Evolutionary conservation across 2,113 vertebrate species (phyloP), one percentile per base, ranked within the genome.

Genomic region (Sapayoa aenigma): DNA sequence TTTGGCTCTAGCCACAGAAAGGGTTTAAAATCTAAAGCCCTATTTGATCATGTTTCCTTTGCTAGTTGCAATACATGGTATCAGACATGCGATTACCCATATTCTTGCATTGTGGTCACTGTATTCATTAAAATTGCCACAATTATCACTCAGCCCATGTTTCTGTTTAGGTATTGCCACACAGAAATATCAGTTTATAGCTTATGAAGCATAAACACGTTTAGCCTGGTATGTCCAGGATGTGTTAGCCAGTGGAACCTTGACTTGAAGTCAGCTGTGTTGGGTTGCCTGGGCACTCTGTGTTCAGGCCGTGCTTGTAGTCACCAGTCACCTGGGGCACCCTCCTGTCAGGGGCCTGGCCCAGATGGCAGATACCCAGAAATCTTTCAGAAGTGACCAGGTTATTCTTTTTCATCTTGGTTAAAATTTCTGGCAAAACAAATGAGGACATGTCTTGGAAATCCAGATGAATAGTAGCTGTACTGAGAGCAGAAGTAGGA

Each of bases 1-100:
- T 93, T 95, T 97, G 94, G 95, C 93, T 95, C 93, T 95, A 87
- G 89, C 69, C 58, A 91, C 81, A 93, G 94, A 96, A 96, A 47
- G 89, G 84, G 31, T 91, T 95, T 96, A 89, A 94, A 95, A 94
- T 87, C 86, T 72, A 90, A 96, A 89, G 93, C 80, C 56, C 55
- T 79, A 35, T 95, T 97, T 91, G 94, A 95, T 94, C 94, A 76
- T 87, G 91, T 94, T 93, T 73, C 91, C 42, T 79, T 82, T 58
- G 81, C 87, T 84, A 44, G 69, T 82, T 68, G 80, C 49, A 76
- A 69, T 76, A 84, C 44, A 85, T 66, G 58, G 11, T 81, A 94
- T 96, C 89, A 93, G 84, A 52, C 72, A 90, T 6, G 17, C 1
- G 1, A 58, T n/a, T 66, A 62, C 22, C 12, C 37, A 87, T 60